A percentile compares a stretch with the other conserved stretches of the same genome.
Evolutionary conservation across 2,113 vertebrate species (phyloP).

Genomic region (Sitta europaea): DNA sequence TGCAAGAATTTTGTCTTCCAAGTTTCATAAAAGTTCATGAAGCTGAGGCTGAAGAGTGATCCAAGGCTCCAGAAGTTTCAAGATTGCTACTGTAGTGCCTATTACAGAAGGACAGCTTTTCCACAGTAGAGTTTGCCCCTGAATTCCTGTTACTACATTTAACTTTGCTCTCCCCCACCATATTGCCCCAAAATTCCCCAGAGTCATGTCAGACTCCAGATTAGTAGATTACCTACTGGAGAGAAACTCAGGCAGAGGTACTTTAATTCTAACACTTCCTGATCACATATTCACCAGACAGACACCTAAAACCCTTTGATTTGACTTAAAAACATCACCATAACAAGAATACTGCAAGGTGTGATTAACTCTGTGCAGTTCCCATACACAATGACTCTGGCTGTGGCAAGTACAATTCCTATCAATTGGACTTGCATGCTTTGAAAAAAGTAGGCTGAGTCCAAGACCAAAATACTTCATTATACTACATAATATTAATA

Average conservation of each 20-base stretch:
- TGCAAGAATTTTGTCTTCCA: background rate
- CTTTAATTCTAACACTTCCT: background rate
- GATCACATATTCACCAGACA: background rate
- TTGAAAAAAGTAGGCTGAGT: background rate
- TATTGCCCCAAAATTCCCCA: background rate
- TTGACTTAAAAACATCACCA: background rate
- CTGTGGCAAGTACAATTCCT: background rate
- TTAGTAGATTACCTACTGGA: background rate
- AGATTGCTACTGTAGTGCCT: background rate
- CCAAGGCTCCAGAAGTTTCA: background rate
- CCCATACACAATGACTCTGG: background rate
- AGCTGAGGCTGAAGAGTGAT: background rate
- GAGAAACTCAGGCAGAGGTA: background rate
- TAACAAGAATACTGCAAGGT: background rate
- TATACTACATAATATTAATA: background rate
- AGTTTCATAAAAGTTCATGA: background rate
- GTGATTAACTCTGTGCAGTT: background rate
- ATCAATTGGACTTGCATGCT: background rate
- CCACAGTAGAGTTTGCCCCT: background rate
- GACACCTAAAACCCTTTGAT: background rate
- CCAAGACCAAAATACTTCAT: background rate
- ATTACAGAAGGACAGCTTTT: background rate
- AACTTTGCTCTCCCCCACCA: background rate
- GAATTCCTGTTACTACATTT: background rate
- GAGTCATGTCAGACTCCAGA: background rate